Percentiles rank a stretch among this genome's conserved stretches.
Conservation (phyloP, 1,140 invertebrate genomes). For the Caenorhabditis briggsae region DNA sequence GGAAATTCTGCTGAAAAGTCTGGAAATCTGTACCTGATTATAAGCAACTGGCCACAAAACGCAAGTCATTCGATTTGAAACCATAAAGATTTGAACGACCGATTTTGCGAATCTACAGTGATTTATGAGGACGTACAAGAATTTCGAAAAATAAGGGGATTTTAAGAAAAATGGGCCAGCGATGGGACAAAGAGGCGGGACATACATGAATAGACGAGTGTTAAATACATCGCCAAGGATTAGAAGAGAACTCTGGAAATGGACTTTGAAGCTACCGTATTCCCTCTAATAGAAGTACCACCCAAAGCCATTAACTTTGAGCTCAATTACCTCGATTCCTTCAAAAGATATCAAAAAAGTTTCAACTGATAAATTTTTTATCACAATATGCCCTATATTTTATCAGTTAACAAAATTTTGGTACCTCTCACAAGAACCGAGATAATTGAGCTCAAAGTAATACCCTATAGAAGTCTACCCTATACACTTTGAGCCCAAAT, state of each 20-base stretch:
- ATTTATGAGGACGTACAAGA: background rate
- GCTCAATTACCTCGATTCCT: no score
- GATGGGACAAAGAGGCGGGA: background rate
- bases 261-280: no score
- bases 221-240: background rate
- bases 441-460: no score
- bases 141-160: background rate
- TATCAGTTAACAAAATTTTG: no score
- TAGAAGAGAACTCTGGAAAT: background rate
- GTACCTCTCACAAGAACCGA: no score
- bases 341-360: no score
- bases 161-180: background rate
- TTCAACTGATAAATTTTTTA: no score
- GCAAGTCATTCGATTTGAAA: conserved; percentile 3
- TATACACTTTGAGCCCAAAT: no score
- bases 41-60: background rate
- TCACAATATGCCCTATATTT: no score
- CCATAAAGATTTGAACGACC: background rate
- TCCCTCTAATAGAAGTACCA: no score
- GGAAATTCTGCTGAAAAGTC: background rate
- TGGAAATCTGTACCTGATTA: background rate
- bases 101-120: background rate
- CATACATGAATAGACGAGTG: background rate
- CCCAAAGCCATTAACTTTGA: no score
- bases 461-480: no score